These are phyloP conservation scores for Xylophagus ater DNA, from an alignment of 2,888 invertebrate genomes.

Conservation along the genomic window DNA sequence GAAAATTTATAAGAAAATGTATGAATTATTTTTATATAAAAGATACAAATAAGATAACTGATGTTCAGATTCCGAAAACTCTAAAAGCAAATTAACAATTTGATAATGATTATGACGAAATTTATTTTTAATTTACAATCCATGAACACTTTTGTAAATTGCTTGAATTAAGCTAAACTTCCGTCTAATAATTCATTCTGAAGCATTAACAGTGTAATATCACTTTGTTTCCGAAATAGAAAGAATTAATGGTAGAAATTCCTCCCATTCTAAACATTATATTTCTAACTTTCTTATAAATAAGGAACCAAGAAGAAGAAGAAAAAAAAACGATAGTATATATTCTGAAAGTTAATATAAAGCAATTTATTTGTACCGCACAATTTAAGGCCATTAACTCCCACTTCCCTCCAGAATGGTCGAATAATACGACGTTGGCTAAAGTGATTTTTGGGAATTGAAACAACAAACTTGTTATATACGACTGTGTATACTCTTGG, in stretches of 20 bases:
- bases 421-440: constrained; percentile 11
- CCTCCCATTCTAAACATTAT: neutral
- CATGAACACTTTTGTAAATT: no score
- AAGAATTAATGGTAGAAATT: no score
- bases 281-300: neutral
- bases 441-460: constrained; percentile 12
- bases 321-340: constrained; percentile 2
- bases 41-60: no score
- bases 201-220: constrained; percentile 10
- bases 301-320: neutral
- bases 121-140: no score
- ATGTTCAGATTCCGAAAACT: no score
- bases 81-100: no score
- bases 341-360: constrained; percentile 12
- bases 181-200: constrained; percentile 10
- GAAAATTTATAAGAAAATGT: no score
- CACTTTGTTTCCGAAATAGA: no score
- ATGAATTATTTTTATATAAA: no score
- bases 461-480: constrained; percentile 11
- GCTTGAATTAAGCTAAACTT: no score
- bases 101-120: no score
- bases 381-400: constrained; percentile 19
- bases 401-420: constrained; percentile 12
- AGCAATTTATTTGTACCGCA: constrained; percentile 20
- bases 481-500: neutral